Base-by-base conservation (phyloP, 2,888 invertebrate genomes). In the Byasa hedistus region DNA sequence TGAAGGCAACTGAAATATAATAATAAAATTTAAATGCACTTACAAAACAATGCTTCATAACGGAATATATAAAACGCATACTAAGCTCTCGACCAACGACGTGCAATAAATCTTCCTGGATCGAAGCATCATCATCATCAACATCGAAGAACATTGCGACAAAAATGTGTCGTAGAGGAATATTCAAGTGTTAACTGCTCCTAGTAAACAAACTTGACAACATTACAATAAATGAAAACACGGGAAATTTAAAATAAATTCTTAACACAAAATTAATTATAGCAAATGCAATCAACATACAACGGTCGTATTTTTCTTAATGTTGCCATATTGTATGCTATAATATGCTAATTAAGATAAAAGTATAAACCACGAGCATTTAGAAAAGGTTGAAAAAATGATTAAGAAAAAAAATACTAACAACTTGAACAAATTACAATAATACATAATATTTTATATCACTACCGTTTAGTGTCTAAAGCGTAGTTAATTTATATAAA, bases 251-350 rank as follows among this genome's bases (percentile, higher is more conserved):
- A 44, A 79, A 80, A 75, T 77, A 84, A 80, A 83, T 78, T 82
- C 75, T 80, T 79, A 79, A 85, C 83, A 83, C 83, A 84, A 83
- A 86, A 83, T 79, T 79, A 77, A 75, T 81, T 81, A 75, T 83
- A 77, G 79, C 78, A 81, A 83, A 80, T 79, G 81, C 81, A 84
- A 81, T 82, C 87, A 86, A 86, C 87, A 87, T 86, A 81, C 84
- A 86, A 87, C 85, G 82, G 84, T 80, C 80, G 81, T 81, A 73
- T 81, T 84, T 81, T 80, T 81, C 75, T 69, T 68, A 71, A 68
- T 72, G 72, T 73, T 75, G 69, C 73, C 73, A 70, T 51, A 55
- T 24, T 10, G 24, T 15, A 15, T 17, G 24, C 55, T 22, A 54
- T n/a, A 32, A 15, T 15, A 17, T 44, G 44, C 17, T 19, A 44